These are phyloP conservation scores for Tyto alba DNA, from an alignment of 2,113 vertebrate genomes.

Conservation along the genomic window DNA sequence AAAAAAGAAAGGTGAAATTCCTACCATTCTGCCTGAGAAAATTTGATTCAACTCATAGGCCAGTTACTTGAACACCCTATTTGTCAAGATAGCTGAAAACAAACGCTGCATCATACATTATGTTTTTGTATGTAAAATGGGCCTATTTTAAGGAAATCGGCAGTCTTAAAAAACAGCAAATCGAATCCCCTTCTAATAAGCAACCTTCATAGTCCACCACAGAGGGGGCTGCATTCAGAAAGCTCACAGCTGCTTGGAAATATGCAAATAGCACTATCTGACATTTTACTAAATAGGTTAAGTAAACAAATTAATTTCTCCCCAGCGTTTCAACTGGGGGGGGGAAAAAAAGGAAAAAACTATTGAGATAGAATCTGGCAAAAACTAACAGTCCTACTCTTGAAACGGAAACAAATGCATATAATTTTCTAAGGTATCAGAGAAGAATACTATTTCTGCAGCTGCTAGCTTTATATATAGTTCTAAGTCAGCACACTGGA, in stretches of 20 bases:
- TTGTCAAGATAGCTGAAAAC: background rate
- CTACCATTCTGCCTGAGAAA: background rate
- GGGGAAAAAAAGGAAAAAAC: background rate
- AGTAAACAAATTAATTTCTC: background rate
- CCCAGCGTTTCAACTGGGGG: background rate
- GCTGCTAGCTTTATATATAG: background rate
- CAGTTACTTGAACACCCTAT: background rate
- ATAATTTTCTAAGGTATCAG: background rate
- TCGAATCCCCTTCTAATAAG: background rate
- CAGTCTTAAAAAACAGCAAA: background rate
- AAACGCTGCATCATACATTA: background rate
- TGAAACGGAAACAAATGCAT: background rate
- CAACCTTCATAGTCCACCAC: background rate
- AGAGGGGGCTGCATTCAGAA: background rate
- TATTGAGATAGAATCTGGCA: background rate
- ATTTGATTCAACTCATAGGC: background rate
- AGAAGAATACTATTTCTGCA: background rate
- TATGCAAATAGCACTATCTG: background rate
- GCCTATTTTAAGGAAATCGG: background rate
- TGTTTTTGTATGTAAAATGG: background rate
- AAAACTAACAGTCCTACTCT: background rate
- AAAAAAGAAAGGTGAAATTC: background rate
- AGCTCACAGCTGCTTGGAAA: background rate
- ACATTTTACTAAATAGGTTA: background rate
- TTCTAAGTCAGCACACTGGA: background rate